These are phyloP conservation scores for Drosophila birchii DNA, from an alignment of 2,888 invertebrate genomes.

Conservation along the genomic window DNA sequence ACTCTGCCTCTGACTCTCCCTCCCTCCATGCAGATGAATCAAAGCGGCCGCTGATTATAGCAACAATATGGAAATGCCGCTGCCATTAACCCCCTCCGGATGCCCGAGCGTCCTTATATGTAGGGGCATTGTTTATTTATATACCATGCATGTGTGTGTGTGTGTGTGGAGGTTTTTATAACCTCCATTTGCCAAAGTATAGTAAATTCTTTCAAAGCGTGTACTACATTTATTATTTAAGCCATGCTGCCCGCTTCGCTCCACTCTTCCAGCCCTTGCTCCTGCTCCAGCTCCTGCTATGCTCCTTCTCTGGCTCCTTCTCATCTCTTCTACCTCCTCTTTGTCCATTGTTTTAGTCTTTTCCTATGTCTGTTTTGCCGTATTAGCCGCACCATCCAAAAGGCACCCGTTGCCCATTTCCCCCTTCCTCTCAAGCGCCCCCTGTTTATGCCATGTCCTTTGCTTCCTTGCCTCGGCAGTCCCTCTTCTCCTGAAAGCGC, in stretches of 20 bases:
- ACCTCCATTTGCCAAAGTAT: conserved; percentile 77
- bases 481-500: background rate
- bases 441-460: conserved; percentile 10
- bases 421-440: background rate
- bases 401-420: conserved; percentile 27
- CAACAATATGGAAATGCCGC: conserved; percentile 76
- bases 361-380: conserved; percentile 48
- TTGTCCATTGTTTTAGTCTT: conserved; percentile 27
- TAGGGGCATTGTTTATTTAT: conserved; percentile 75
- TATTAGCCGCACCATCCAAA: conserved; percentile 55
- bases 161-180: conserved; percentile 66
- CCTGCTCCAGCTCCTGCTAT: background rate
- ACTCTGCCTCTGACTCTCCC: conserved; percentile 8
- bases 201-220: conserved; percentile 78
- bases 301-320: background rate
- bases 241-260: conserved; percentile 61
- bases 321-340: background rate
- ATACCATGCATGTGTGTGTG: conserved; percentile 50
- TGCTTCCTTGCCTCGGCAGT: background rate
- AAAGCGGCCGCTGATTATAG: conserved; percentile 78
- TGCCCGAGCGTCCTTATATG: conserved; percentile 46
- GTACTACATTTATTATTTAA: conserved; percentile 77
- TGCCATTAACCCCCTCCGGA: conserved; percentile 31
- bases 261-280: conserved; percentile 11
- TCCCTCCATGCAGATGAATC: conserved; percentile 71